phyloP scores from a whole-genome alignment of 2,888 invertebrate genomes.

The Ypsolopha scabrella region DNA sequence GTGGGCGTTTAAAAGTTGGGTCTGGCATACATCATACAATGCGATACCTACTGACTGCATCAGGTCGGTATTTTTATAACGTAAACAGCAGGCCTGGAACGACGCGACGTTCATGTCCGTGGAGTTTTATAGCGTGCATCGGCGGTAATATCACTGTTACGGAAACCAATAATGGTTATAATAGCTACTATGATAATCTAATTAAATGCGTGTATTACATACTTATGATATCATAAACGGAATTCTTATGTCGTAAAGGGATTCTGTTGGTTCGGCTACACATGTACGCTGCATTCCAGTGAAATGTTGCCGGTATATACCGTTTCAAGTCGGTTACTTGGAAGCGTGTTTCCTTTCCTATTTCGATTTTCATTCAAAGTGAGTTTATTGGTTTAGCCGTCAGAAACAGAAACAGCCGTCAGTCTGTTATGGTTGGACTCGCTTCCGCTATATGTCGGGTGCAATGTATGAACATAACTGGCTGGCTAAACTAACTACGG shows the following conservation, averaged over 20 bases:
- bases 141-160: background rate
- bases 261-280: background rate
- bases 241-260: background rate
- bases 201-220: background rate
- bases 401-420: slow-evolving; percentile 47
- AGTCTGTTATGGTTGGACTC: slow-evolving; percentile 52
- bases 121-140: background rate
- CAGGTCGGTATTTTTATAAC: slow-evolving; percentile 46
- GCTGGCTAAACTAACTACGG: slow-evolving; percentile 15
- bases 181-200: background rate
- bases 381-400: slow-evolving; percentile 54
- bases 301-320: background rate
- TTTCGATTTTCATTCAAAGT: slow-evolving; percentile 46
- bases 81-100: slow-evolving; percentile 22
- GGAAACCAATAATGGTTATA: background rate
- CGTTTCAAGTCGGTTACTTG: slow-evolving; percentile 25
- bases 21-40: slow-evolving; percentile 45
- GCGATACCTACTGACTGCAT: slow-evolving; percentile 34
- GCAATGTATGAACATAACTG: slow-evolving; percentile 5
- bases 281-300: background rate
- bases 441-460: slow-evolving; percentile 44
- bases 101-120: background rate
- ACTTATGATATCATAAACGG: background rate
- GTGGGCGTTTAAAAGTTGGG: slow-evolving; percentile 43
- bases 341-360: slow-evolving; percentile 20